A percentile compares a stretch with the other conserved stretches of the same genome.
These are phyloP conservation scores for Loris lydekkerianus DNA, from an alignment of 2,797 vertebrate genomes.

Conservation along the genomic window DNA sequence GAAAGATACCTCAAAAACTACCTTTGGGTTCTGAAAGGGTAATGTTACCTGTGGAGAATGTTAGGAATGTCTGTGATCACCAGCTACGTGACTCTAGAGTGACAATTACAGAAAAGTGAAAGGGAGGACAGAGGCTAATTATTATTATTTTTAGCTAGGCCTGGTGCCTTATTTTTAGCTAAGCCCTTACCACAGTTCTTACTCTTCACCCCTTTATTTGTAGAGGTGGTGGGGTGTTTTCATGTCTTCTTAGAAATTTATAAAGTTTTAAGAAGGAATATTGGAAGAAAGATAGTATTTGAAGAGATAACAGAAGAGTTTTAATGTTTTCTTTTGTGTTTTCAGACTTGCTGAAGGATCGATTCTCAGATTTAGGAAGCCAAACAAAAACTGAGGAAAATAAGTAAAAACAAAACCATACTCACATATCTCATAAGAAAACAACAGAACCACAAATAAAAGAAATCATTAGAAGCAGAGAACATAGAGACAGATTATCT, in stretches of 20 bases:
- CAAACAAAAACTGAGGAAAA: background rate
- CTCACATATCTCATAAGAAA: background rate
- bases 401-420: background rate
- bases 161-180: no score
- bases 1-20: no score
- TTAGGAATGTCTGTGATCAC: no score
- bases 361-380: conserved; percentile 28
- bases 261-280: background rate
- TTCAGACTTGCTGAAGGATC: background rate
- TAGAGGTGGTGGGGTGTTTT: no score
- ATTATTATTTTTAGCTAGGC: no score
- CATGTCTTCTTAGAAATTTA: background rate
- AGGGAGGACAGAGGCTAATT: no score
- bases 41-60: no score
- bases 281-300: background rate
- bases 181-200: no score
- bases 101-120: no score
- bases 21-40: no score
- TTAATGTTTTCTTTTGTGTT: background rate
- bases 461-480: background rate
- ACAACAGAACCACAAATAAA: background rate
- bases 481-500: background rate
- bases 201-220: no score
- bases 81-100: no score
- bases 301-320: background rate